Evolutionary conservation across 1,140 invertebrate genomes (phyloP), one percentile per base, ranked within the genome.

Genomic region (Drosophila repleta): DNA sequence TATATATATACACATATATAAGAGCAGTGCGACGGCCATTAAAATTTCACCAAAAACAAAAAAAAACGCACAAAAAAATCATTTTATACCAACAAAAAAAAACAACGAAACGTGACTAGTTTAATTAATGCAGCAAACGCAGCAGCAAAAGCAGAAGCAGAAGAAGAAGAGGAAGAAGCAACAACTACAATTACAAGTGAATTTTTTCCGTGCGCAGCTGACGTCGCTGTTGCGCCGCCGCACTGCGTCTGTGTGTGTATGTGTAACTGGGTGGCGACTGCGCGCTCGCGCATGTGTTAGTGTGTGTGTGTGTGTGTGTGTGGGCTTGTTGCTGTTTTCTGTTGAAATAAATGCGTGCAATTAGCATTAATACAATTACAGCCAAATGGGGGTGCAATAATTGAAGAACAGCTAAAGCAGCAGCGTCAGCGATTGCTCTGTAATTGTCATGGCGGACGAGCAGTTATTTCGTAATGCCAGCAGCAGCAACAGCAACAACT

Each of bases 351-450:
- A 80, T 81, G 80, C 80, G 81, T 85, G 74, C 74, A 84, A 84
- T 87, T 85, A 87, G 81, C 81, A 77, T 80, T 84, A 85, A 85
- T 80, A 79, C 62, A 80, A 80, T 85, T 72, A 80, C 64, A 55
- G 74, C 69, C 74, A 76, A 73, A 73, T 68, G 60, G 43, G 71
- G 74, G 72, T 69, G 73, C 68, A 57, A 80, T 66, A 77, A 79
- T 60, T 79, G 52, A 60, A 62, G 57, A 65, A 71, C 60, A 62
- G 57, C 39, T 37, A 58, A 35, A 55, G 48, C 61, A 68, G 39
- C 39, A 49, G n/a, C 29, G 45, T 3, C 56, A 46, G 29, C 24
- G 81, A 81, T 77, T 81, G 74, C 64, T 84, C 67, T 64, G 74
- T 84, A 84, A 84, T 84, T 84, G 82, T 70, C 71, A 55, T 57